phyloP scores from a whole-genome alignment of 2,888 invertebrate species.

The Chrysolina oricalcia region DNA sequence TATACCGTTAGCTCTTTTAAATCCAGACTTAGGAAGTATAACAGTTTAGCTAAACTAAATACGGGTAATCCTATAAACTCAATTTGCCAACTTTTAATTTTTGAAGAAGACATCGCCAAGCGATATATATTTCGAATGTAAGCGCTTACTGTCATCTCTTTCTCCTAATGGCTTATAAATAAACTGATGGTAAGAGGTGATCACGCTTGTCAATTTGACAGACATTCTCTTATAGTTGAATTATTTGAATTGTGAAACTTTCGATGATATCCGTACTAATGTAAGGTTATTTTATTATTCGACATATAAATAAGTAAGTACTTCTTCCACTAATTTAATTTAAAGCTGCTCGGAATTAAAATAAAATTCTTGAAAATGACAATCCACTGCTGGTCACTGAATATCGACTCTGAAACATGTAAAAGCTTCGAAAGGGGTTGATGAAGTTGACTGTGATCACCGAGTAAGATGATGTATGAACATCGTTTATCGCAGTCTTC shows the following conservation, averaged over 20 bases:
- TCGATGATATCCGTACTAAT: constrained; percentile 64
- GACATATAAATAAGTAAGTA: constrained; percentile 62
- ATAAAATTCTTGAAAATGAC: constrained; percentile 63
- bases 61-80: constrained; percentile 42
- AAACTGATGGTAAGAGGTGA: constrained; percentile 49
- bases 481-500: constrained; percentile 53
- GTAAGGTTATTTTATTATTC: constrained; percentile 64
- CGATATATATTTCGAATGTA: constrained; percentile 46
- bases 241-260: constrained; percentile 53
- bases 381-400: constrained; percentile 68
- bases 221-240: constrained; percentile 58
- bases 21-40: constrained; percentile 45
- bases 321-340: constrained; percentile 57
- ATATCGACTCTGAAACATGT: constrained; percentile 54
- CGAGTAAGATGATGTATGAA: constrained; percentile 39
- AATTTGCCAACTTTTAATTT: constrained; percentile 37
- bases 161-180: constrained; percentile 68
- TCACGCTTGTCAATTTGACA: constrained; percentile 48
- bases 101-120: constrained; percentile 30
- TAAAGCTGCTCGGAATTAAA: constrained; percentile 58
- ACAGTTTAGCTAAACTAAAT: constrained; percentile 45
- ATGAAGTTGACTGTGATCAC: constrained; percentile 52
- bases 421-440: constrained; percentile 50
- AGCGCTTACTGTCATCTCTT: constrained; percentile 68
- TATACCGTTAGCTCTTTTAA: constrained; percentile 47